Evolutionary conservation across 2,888 invertebrate species (phyloP).

Genomic region (Cataglyphis rosenhaueri): DNA sequence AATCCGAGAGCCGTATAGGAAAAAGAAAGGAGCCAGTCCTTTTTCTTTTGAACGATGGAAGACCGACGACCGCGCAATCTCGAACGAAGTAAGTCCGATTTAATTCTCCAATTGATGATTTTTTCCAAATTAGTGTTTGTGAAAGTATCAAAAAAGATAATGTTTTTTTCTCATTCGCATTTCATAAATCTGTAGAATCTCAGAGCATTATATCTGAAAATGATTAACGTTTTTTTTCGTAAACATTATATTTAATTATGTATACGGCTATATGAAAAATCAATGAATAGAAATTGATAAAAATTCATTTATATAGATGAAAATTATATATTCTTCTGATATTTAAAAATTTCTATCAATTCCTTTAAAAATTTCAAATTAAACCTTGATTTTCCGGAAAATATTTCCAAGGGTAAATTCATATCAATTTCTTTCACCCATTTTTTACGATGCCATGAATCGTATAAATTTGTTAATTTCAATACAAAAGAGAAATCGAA

Average conservation of each 20-base stretch:
- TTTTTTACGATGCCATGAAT: constrained; percentile 1
- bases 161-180: constrained; percentile 1
- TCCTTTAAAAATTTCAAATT: background rate
- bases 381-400: background rate
- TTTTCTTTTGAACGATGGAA: constrained; percentile 40
- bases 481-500: constrained; percentile 12
- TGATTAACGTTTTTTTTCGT: background rate
- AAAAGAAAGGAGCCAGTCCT: constrained; percentile 39
- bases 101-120: constrained; percentile 26
- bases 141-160: constrained; percentile 22
- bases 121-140: constrained; percentile 18
- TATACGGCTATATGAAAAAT: constrained; percentile 17
- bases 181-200: constrained; percentile 34
- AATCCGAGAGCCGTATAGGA: constrained; percentile 32
- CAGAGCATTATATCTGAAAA: background rate
- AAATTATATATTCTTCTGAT: background rate
- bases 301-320: background rate
- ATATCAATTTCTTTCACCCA: background rate
- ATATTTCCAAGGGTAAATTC: background rate
- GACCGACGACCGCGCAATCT: constrained; percentile 19
- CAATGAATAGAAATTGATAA: constrained; percentile 30
- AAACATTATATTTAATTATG: background rate
- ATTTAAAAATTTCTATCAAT: background rate
- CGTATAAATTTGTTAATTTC: constrained; percentile 3
- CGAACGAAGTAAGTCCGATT: constrained; percentile 1